Conservation (phyloP, 2,113 vertebrate species). For the Piprites chloris region DNA sequence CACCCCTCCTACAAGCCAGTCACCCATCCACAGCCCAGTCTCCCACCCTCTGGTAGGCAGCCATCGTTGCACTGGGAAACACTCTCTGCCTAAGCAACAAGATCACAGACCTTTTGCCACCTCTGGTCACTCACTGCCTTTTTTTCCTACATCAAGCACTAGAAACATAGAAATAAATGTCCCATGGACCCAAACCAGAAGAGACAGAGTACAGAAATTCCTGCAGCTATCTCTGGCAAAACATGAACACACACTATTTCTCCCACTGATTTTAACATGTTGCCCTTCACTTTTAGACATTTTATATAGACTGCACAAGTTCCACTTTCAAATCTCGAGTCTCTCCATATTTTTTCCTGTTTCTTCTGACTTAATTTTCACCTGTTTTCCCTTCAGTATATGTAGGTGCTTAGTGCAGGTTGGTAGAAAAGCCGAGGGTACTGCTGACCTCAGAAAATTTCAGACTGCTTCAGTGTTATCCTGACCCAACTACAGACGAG, state of each 20-base stretch:
- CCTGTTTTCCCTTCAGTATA: background rate
- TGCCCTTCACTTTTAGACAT: background rate
- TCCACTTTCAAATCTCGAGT: background rate
- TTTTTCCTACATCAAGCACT: background rate
- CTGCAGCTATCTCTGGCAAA: background rate
- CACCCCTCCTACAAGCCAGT: background rate
- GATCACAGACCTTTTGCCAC: background rate
- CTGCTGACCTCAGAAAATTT: background rate
- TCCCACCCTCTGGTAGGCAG: background rate
- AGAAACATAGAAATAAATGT: background rate
- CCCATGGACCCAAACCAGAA: background rate
- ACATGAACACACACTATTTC: background rate
- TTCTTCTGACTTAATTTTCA: background rate
- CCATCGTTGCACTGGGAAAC: background rate
- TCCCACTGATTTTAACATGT: background rate
- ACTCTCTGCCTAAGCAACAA: background rate
- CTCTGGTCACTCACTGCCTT: background rate
- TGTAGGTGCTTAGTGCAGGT: background rate
- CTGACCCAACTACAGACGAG: background rate
- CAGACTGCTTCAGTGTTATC: background rate
- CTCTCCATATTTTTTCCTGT: background rate
- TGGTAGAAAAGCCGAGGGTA: background rate
- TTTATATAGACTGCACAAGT: background rate
- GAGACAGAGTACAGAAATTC: background rate
- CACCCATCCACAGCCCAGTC: background rate